phyloP scores from a whole-genome alignment of 2,113 vertebrate genomes.

The Gymnocephalus cernua region DNA sequence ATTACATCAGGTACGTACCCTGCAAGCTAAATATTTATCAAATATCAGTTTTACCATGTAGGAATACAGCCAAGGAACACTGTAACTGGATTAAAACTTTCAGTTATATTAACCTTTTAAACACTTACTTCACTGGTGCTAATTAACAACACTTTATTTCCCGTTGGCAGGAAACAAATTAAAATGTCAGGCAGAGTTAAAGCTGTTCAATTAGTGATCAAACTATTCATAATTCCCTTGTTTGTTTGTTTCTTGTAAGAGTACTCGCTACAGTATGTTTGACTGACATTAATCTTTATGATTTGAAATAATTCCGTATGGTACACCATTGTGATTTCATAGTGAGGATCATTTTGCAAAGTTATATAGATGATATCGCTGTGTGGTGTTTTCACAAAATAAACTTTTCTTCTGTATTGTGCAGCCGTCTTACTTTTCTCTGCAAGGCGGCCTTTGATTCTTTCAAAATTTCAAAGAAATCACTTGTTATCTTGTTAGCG shows the following conservation, averaged over 20 bases:
- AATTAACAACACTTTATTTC: neutral
- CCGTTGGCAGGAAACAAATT: neutral
- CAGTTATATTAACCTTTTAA: neutral
- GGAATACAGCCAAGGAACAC: neutral
- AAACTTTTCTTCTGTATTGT: neutral
- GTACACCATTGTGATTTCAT: neutral
- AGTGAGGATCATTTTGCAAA: neutral
- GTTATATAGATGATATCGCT: neutral
- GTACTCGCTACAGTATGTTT: neutral
- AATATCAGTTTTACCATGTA: constrained; percentile 27
- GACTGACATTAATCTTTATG: neutral
- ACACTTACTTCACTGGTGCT: neutral
- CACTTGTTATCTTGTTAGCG: constrained; percentile 75
- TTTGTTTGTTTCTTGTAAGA: neutral
- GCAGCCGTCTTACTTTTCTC: constrained; percentile 18
- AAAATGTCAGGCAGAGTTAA: neutral
- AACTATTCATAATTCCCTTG: neutral
- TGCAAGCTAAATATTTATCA: constrained; percentile 53
- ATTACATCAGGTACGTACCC: constrained; percentile 51
- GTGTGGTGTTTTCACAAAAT: constrained; percentile 16
- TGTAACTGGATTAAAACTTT: constrained; percentile 13
- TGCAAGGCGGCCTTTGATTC: constrained; percentile 49
- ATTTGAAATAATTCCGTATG: neutral
- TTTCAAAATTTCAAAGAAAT: constrained; percentile 70
- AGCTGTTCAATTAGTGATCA: neutral